These are phyloP conservation scores for Pristionchus japonicus DNA, from an alignment of 2,888 invertebrate species.

Conservation along the genomic window DNA sequence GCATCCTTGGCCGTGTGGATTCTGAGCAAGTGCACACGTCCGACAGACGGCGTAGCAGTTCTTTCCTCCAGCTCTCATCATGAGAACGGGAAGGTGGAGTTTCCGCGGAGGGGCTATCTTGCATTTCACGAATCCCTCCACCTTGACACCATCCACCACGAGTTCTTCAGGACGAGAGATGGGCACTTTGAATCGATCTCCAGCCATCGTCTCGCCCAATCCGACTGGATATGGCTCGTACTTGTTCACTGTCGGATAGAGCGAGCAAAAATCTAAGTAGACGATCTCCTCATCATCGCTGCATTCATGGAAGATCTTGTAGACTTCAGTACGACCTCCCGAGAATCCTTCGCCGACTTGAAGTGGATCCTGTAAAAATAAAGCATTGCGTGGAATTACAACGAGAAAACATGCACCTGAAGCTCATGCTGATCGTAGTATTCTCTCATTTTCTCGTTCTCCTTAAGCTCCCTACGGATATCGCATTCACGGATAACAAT, in stretches of 20 bases:
- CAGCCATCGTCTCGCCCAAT: not conserved
- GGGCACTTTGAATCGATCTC: not conserved
- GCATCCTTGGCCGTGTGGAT: not conserved
- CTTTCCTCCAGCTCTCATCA: not conserved
- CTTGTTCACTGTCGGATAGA: conserved; percentile 3
- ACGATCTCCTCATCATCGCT: not conserved
- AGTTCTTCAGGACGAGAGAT: not conserved
- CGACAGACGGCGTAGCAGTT: conserved; percentile 18
- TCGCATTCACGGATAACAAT: not conserved
- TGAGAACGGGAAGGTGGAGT: not conserved
- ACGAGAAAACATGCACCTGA: no score
- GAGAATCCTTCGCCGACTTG: not conserved
- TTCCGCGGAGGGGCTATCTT: not conserved
- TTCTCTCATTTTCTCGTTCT: not conserved
- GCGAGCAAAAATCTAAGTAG: not conserved
- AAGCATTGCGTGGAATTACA: no score
- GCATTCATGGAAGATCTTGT: not conserved
- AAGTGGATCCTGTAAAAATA: not conserved
- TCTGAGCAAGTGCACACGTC: not conserved
- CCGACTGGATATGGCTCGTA: conserved; percentile 5
- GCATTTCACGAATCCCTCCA: conserved; percentile 18
- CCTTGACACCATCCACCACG: no score
- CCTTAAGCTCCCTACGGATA: not conserved
- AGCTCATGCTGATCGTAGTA: not conserved
- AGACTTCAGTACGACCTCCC: not conserved